phyloP scores from a whole-genome alignment of 1,140 invertebrate species.

The Metaphire vulgaris region DNA sequence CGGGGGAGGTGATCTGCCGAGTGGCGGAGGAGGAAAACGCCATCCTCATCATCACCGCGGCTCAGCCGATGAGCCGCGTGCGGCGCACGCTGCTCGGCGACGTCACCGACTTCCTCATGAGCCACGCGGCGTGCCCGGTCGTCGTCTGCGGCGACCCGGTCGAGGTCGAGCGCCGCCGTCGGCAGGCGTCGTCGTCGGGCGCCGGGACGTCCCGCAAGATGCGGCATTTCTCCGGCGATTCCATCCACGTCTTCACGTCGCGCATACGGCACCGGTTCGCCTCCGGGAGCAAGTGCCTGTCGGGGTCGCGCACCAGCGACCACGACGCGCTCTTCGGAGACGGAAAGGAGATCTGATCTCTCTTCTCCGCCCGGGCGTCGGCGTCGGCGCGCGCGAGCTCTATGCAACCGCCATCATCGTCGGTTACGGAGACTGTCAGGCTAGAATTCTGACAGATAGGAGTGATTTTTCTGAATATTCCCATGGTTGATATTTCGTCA shows the following conservation, averaged over 20 bases:
- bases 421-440: no score
- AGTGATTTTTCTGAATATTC: no score
- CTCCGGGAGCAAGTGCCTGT: conserved; percentile 16
- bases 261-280: conserved; percentile 16
- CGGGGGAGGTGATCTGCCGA: conserved; percentile 25
- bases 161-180: conserved; percentile 3
- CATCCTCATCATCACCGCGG: conserved; percentile 26
- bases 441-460: no score
- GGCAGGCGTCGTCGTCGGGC: background rate
- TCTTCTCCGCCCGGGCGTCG: no score
- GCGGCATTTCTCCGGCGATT: conserved; percentile 20
- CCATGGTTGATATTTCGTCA: no score
- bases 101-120: conserved; percentile 25
- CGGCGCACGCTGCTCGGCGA: conserved; percentile 23
- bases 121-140: conserved; percentile 27
- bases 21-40: conserved; percentile 29
- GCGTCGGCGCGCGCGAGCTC: no score
- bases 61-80: conserved; percentile 25
- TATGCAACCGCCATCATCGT: no score
- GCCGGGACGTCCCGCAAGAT: background rate
- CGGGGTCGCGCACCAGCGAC: background rate
- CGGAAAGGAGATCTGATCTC: background rate
- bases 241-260: conserved; percentile 4
- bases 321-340: background rate
- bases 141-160: conserved; percentile 20